Percentiles rank a stretch among this genome's conserved stretches.
These are phyloP conservation scores for Lasioglossum leucozonium DNA, from an alignment of 2,888 invertebrate species.

Conservation along the genomic window DNA sequence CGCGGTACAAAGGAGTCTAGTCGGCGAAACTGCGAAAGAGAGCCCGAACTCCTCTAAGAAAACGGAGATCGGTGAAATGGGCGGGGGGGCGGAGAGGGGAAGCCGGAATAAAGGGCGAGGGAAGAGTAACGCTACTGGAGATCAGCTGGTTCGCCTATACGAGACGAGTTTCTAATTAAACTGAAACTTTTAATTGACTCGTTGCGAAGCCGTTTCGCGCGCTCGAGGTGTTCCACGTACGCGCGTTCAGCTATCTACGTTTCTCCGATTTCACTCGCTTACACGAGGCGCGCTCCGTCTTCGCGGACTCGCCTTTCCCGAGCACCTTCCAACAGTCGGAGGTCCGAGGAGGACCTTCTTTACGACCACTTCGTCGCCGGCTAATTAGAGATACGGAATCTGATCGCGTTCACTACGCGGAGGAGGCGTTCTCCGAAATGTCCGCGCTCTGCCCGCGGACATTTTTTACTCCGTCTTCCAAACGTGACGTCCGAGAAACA, in stretches of 20 bases:
- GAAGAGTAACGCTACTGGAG: slow-evolving; percentile 36
- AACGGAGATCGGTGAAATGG: not conserved
- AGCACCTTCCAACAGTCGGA: not conserved
- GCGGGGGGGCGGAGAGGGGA: not conserved
- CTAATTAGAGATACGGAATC: slow-evolving; percentile 30
- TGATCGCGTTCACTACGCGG: not conserved
- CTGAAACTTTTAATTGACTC: slow-evolving; percentile 84
- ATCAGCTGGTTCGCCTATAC: slow-evolving; percentile 52
- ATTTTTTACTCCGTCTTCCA: not conserved
- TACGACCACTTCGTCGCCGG: slow-evolving; percentile 33
- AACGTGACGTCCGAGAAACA: not conserved
- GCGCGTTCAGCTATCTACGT: slow-evolving; percentile 41
- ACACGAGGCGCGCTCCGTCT: slow-evolving; percentile 4
- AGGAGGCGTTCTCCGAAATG: not conserved
- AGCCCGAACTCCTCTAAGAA: slow-evolving; percentile 36
- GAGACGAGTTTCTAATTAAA: slow-evolving; percentile 83
- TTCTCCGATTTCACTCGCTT: slow-evolving; percentile 47
- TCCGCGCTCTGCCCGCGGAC: not conserved
- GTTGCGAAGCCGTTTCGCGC: slow-evolving; percentile 79
- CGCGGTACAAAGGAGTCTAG: slow-evolving; percentile 60
- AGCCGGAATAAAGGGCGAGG: slow-evolving; percentile 10
- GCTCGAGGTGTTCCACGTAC: slow-evolving; percentile 70
- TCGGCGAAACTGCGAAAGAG: slow-evolving; percentile 58
- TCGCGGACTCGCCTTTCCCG: not conserved
- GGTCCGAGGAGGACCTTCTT: slow-evolving; percentile 26